Evolutionary conservation across 2,888 invertebrate genomes (phyloP), one percentile per base, ranked within the genome.

Genomic region (Gortyna flavago): DNA sequence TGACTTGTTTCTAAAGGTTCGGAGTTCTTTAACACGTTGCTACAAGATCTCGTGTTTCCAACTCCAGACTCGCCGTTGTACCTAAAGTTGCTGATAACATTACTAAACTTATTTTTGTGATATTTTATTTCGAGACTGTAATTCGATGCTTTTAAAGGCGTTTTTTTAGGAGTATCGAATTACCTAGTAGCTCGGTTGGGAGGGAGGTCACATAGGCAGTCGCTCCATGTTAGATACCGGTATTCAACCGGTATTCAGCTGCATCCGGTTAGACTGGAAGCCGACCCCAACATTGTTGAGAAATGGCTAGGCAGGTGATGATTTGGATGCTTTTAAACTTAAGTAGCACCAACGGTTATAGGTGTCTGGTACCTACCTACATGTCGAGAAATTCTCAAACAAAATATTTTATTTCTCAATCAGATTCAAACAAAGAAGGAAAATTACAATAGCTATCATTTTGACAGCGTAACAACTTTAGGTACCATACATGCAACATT

Each of bases 31-130:
- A 85, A 88, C 83, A 74, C 72, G 73, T 68, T 62, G 78, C 38
- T 80, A 83, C 86, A 88, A 80, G 77, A 83, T 75, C 82, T 75
- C 35, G 75, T 57, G 70, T 77, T 77, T 41, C 75, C 13, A 70
- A 84, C 76, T 78, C 81, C 25, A 13, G 61, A 73, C 54, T 65
- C 62, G 64, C 61, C 48, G 59, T 75, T 79, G 71, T 77, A n/a
- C n/a, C n/a, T n/a, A 59, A 88, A 87, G 48, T 88, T 79, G 29
- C 41, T 76, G 74, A 85, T 87, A 69, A 77, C 51, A 69, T 88
- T 84, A 78, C 72, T 54, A n/a, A 70, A 67, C 32, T 73, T 71
- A 41, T 72, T 65, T 65, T 65, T 57, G 59, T 41, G 38, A 51
- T 77, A 62, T 78, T 80, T 76, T 69, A 48, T 51, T 11, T 48